Conservation (phyloP, 2,113 vertebrate species). For the Columba janthina region DNA sequence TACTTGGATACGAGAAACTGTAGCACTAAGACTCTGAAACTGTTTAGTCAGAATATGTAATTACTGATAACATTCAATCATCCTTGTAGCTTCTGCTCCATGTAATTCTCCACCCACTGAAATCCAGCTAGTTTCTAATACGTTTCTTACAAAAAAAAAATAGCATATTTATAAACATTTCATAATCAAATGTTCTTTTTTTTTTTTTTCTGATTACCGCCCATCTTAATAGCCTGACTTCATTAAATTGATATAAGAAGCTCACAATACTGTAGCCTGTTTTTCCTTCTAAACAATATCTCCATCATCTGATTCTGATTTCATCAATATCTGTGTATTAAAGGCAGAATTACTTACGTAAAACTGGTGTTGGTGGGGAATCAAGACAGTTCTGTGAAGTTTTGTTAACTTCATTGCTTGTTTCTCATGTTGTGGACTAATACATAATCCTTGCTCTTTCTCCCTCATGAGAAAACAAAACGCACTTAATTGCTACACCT, state of each 20-base stretch:
- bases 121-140: background rate
- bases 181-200: background rate
- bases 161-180: background rate
- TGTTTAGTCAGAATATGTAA: background rate
- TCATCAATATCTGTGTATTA: background rate
- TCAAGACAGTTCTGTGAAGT: background rate
- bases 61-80: background rate
- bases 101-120: background rate
- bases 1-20: background rate
- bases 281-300: background rate
- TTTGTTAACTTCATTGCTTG: background rate
- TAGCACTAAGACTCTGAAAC: background rate
- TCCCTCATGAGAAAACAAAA: background rate
- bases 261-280: background rate
- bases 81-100: background rate
- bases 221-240: background rate
- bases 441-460: background rate
- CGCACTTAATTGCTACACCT: rapidly evolving
- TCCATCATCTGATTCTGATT: background rate
- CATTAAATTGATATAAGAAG: background rate
- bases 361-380: background rate
- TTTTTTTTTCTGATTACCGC: background rate
- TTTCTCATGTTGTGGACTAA: background rate
- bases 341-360: background rate
- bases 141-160: background rate